Conservation (phyloP, 2,113 vertebrate genomes). For the Climacteris rufus region DNA sequence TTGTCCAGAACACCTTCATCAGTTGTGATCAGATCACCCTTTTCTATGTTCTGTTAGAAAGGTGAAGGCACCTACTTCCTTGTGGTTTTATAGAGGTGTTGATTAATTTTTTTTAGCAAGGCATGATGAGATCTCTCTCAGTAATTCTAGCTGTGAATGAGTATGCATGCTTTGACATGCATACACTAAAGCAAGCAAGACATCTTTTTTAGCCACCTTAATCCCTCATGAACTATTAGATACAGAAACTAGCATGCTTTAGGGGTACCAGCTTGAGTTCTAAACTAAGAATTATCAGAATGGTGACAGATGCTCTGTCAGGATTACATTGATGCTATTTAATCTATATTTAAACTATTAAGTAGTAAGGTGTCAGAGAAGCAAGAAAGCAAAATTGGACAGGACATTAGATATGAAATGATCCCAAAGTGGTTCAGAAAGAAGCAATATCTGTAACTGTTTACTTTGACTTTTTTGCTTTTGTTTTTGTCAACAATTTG, state of each 20-base stretch:
- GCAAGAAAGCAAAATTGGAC: neutral
- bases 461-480: neutral
- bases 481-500: neutral
- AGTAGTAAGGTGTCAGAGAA: neutral
- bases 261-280: neutral
- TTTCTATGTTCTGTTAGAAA: neutral
- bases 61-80: neutral
- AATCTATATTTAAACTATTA: neutral
- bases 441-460: neutral
- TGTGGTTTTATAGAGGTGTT: neutral
- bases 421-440: neutral
- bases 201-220: neutral
- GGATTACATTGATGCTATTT: neutral
- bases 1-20: neutral
- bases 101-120: neutral
- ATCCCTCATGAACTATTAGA: neutral
- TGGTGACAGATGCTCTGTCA: neutral
- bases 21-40: neutral
- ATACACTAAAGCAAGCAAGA: neutral
- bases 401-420: neutral
- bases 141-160: neutral
- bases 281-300: neutral
- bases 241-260: neutral
- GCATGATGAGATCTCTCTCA: neutral
- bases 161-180: neutral